Evolutionary conservation across 2,113 vertebrate species (phyloP).

Genomic region (Coptodon rendalli): DNA sequence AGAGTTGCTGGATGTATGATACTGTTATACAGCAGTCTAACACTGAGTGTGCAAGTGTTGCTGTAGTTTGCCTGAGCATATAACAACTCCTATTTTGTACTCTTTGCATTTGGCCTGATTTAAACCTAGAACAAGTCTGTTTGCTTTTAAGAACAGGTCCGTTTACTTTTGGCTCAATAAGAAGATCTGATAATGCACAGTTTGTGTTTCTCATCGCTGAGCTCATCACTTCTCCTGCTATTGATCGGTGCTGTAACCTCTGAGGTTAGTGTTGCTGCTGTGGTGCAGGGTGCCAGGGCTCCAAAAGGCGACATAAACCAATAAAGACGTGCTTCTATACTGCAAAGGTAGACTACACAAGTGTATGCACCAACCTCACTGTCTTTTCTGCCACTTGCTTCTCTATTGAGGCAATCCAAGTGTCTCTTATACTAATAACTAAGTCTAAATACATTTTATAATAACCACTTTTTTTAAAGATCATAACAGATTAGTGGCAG

Average conservation of each 20-base stretch:
- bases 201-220: constrained; percentile 59
- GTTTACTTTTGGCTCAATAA: constrained; percentile 37
- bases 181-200: constrained; percentile 52
- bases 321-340: background rate
- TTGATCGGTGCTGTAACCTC: constrained; percentile 56
- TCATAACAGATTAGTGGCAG: background rate
- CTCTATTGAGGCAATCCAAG: background rate
- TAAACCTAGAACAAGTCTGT: background rate
- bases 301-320: background rate
- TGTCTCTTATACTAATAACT: background rate
- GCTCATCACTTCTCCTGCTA: constrained; percentile 54
- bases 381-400: background rate
- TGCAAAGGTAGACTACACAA: background rate
- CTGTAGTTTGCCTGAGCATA: background rate
- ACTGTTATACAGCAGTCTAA: background rate
- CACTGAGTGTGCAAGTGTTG: background rate
- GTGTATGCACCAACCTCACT: background rate
- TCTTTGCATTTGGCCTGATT: background rate
- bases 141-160: background rate
- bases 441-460: background rate
- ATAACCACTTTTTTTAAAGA: background rate
- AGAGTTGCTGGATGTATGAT: background rate
- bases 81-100: background rate
- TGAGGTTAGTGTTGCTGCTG: constrained; percentile 37
- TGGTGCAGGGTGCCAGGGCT: background rate